Evolutionary conservation across 2,888 invertebrate species (phyloP).

Genomic region (Camptogramma bilineatum): DNA sequence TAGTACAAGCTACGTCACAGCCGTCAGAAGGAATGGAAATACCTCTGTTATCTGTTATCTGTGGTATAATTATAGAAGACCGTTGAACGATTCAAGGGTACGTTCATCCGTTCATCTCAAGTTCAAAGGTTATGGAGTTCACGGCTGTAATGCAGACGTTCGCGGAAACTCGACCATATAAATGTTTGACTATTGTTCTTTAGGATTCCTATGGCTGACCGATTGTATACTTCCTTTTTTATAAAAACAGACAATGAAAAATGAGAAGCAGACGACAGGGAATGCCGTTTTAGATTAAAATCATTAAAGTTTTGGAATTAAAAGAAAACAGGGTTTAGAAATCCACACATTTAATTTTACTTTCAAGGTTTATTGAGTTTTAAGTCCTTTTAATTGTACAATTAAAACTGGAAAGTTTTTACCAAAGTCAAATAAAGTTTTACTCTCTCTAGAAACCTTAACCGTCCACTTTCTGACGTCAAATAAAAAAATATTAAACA

Average conservation of each 20-base stretch:
- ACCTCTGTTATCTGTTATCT: conserved; percentile 61
- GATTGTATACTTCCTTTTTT: conserved; percentile 3
- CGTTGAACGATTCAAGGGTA: conserved; percentile 79
- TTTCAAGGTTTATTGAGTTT: no score
- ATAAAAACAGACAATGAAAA: not conserved
- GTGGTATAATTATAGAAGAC: conserved; percentile 76
- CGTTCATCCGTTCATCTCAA: conserved; percentile 80
- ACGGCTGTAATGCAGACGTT: conserved; percentile 52
- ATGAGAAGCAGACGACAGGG: conserved; percentile 12
- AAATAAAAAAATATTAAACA: conserved; percentile 28
- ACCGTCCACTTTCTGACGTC: no score
- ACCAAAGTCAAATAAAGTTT: no score
- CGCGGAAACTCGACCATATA: conserved; percentile 46
- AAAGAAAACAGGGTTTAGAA: not conserved
- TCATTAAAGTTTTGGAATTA: not conserved
- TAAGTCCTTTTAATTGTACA: no score
- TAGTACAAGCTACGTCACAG: conserved; percentile 17
- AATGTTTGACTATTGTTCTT: conserved; percentile 29
- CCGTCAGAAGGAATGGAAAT: conserved; percentile 58
- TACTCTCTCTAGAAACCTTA: no score
- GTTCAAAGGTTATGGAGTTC: conserved; percentile 81
- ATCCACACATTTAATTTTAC: not conserved
- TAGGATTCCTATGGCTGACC: conserved; percentile 12
- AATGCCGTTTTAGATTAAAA: conserved; percentile 12
- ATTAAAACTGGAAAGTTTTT: no score